Conservation (phyloP, 2,888 invertebrate genomes). For the Callyntrura guangdongensis region DNA sequence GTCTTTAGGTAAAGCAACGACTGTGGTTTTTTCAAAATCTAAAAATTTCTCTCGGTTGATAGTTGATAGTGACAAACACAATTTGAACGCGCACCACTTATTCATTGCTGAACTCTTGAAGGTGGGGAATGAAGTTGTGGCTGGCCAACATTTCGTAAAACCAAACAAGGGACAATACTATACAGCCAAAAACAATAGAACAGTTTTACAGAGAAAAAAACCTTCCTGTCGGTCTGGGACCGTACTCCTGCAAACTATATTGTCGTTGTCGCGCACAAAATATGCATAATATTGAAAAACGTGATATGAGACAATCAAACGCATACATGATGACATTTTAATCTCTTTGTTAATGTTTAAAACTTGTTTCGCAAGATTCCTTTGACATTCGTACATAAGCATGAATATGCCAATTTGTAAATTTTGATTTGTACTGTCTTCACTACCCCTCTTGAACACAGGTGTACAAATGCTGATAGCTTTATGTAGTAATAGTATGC, state of each 20-base stretch:
- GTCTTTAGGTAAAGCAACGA: too few relatives aligned
- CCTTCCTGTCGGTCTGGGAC: background rate
- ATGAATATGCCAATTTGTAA: conserved; percentile 84
- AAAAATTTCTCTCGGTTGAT: too few relatives aligned
- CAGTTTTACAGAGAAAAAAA: background rate
- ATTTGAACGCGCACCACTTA: too few relatives aligned
- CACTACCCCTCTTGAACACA: conserved; percentile 39
- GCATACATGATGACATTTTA: conserved; percentile 74
- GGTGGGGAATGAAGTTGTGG: background rate
- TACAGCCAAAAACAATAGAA: background rate
- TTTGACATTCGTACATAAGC: conserved; percentile 83
- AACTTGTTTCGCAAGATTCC: conserved; percentile 85
- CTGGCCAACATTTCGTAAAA: background rate
- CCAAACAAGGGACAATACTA: background rate
- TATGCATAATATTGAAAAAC: conserved; percentile 66
- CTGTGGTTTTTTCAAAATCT: too few relatives aligned
- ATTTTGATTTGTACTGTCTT: conserved; percentile 78
- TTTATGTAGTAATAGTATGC: conserved; percentile 35
- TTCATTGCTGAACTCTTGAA: background rate
- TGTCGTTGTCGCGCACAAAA: conserved; percentile 48
- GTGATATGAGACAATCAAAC: conserved; percentile 74
- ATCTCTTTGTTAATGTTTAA: conserved; percentile 79
- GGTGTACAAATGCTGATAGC: conserved; percentile 48
- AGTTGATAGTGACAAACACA: background rate
- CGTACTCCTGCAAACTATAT: conserved; percentile 4